Percentiles rank a stretch among this genome's conserved stretches.
Conservation (phyloP, 2,113 vertebrate species). For the Silurus meridionalis region DNA sequence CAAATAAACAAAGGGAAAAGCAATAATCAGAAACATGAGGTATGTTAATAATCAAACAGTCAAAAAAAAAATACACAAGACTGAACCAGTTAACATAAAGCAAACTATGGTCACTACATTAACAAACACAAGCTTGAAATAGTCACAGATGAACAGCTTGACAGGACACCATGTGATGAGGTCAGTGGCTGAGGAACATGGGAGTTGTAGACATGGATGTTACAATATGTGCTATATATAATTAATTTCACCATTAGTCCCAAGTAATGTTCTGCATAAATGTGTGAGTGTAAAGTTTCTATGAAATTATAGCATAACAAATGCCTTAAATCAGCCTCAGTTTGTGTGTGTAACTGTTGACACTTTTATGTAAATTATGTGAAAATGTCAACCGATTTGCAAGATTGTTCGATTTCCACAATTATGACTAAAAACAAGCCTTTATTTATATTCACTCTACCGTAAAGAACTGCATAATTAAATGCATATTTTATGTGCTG, state of each 20-base stretch:
- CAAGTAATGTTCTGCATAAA: slow-evolving; percentile 10
- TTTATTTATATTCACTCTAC: slow-evolving; percentile 52
- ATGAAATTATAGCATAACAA: slow-evolving; percentile 37
- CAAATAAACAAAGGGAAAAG: not conserved
- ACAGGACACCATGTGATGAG: not conserved
- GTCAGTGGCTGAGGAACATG: not conserved
- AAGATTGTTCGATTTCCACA: slow-evolving; percentile 16
- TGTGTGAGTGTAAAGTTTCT: not conserved
- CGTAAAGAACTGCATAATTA: slow-evolving; percentile 59
- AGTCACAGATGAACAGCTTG: not conserved
- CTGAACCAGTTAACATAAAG: not conserved
- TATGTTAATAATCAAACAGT: not conserved
- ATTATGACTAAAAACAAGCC: slow-evolving; percentile 16
- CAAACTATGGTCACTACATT: not conserved
- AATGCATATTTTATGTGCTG: slow-evolving; percentile 58
- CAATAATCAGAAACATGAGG: not conserved
- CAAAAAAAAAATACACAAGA: not conserved
- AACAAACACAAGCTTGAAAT: slow-evolving; percentile 2
- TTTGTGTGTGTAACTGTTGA: slow-evolving; percentile 22
- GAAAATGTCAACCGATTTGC: slow-evolving; percentile 43
- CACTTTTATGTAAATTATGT: slow-evolving; percentile 17
- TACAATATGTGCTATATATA: not conserved
- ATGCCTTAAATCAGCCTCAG: slow-evolving; percentile 34
- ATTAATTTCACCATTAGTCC: slow-evolving; percentile 11
- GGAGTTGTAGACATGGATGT: not conserved